phyloP scores from a whole-genome alignment of 53 echinoderm and acorn worm genomes.

The Astropecten irregularis region DNA sequence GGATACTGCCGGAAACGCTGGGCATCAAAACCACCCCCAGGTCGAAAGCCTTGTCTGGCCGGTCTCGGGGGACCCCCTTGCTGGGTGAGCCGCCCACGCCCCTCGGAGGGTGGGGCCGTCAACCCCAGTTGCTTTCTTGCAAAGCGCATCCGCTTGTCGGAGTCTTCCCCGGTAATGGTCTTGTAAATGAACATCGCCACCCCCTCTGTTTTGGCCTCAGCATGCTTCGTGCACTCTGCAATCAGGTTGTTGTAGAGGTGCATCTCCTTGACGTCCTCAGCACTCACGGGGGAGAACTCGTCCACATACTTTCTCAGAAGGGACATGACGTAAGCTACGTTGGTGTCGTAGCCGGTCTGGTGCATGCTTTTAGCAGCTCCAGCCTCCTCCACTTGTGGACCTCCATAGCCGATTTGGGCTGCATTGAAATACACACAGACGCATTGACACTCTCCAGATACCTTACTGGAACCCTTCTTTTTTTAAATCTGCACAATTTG shows the following conservation, averaged over 20 bases:
- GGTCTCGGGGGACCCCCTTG: neutral
- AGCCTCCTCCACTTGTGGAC: neutral
- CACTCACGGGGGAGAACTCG: too few species aligned
- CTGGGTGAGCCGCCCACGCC: neutral
- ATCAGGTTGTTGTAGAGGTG: neutral
- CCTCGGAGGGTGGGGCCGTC: neutral
- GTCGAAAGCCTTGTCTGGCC: too few species aligned
- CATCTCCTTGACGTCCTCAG: too few species aligned
- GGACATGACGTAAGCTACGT: slow-evolving; percentile 22
- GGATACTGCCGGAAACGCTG: too few species aligned
- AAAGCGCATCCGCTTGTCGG: neutral
- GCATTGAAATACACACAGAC: neutral
- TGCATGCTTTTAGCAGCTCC: neutral
- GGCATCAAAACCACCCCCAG: too few species aligned
- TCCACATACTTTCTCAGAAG: slow-evolving; percentile 11
- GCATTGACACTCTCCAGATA: too few species aligned
- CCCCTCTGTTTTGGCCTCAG: neutral
- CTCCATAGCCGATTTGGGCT: neutral
- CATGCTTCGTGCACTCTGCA: neutral
- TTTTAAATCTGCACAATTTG: too few species aligned
- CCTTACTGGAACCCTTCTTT: too few species aligned
- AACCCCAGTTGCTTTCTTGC: neutral
- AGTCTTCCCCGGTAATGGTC: neutral
- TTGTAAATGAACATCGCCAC: neutral
- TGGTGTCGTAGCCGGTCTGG: too few species aligned